A percentile compares a stretch with the other conserved stretches of the same genome.
phyloP scores from a whole-genome alignment of 2,888 invertebrate species.

The Tenthredo scrophulariae region DNA sequence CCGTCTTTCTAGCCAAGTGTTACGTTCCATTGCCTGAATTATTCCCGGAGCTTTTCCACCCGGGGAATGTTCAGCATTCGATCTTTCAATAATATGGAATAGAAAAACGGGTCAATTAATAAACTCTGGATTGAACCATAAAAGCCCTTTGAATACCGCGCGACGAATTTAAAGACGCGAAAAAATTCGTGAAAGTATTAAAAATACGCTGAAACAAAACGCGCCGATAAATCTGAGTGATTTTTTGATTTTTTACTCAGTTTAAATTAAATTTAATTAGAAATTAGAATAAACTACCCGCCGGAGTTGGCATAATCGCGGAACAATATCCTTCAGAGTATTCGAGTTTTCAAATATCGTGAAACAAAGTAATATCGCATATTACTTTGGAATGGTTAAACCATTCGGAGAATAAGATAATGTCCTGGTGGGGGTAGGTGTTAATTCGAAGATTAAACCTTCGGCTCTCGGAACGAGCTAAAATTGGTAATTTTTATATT shows the following conservation, averaged over 20 bases:
- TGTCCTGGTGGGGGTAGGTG: neutral
- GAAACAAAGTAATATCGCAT: neutral
- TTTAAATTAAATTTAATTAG: neutral
- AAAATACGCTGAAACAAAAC: neutral
- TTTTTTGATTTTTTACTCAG: neutral
- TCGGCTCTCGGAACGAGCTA: neutral
- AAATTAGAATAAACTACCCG: neutral
- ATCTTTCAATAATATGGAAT: neutral
- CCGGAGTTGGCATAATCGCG: neutral
- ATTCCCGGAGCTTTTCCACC: neutral
- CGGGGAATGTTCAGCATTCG: neutral
- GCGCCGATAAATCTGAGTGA: neutral
- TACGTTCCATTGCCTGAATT: neutral
- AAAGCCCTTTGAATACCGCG: neutral
- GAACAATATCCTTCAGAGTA: neutral
- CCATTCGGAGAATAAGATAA: neutral
- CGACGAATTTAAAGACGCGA: neutral
- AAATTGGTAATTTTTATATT: conserved; percentile 15
- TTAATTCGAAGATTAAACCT: neutral
- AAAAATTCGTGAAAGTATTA: neutral
- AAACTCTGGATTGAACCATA: neutral
- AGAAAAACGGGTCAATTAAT: too few relatives aligned
- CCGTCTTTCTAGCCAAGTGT: neutral
- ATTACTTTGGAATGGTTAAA: neutral
- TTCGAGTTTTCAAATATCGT: neutral